Evolutionary conservation across 2,113 vertebrate species (phyloP).

Genomic region (rabbit (Oryctolagus cuniculus)): DNA sequence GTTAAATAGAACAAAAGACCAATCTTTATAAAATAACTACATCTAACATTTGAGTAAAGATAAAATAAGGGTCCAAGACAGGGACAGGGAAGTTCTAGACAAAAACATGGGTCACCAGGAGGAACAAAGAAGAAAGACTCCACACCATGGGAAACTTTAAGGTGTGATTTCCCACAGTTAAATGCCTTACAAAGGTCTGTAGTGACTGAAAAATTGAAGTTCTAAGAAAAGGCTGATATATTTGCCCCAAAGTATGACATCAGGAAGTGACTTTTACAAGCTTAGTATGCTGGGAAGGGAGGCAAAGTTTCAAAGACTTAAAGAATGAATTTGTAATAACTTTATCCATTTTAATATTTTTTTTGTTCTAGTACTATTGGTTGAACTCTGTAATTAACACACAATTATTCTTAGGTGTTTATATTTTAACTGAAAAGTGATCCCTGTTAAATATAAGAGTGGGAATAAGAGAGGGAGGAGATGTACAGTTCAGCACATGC

Average conservation of each 20-base stretch:
- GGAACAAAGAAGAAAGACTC: neutral
- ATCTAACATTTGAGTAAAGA: neutral
- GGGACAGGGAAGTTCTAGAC: neutral
- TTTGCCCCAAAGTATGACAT: neutral
- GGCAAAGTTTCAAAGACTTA: neutral
- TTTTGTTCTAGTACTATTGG: too few relatives aligned
- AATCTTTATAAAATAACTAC: neutral
- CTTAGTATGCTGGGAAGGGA: neutral
- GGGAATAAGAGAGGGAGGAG: too few relatives aligned
- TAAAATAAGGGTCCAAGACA: neutral
- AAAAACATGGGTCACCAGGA: neutral
- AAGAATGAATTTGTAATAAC: neutral
- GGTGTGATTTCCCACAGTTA: neutral
- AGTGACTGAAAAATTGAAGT: neutral
- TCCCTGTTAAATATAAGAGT: too few relatives aligned
- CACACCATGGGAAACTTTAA: neutral
- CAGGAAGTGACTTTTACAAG: neutral
- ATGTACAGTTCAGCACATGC: too few relatives aligned
- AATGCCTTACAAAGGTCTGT: neutral
- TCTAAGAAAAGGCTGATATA: neutral
- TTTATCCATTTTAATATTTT: too few relatives aligned
- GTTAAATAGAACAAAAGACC: neutral
- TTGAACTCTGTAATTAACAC: too few relatives aligned
- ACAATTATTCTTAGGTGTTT: too few relatives aligned
- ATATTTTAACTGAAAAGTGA: too few relatives aligned